phyloP scores from a whole-genome alignment of 2,113 vertebrate species.

The Pristiophorus japonicus region DNA sequence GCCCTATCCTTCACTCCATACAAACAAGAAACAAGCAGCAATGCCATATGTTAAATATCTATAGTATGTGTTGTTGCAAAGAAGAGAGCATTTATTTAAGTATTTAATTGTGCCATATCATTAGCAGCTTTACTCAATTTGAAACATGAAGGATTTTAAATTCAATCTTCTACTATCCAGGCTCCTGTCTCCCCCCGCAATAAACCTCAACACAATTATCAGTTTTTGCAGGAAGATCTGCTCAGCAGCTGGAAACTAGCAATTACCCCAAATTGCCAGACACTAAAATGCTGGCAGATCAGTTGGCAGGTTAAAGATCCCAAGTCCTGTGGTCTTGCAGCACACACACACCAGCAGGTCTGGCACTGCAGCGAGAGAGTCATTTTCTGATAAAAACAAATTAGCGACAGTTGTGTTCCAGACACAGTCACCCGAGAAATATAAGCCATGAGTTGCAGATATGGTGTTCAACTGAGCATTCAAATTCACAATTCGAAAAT shows the following conservation, averaged over 20 bases:
- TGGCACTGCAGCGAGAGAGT: background rate
- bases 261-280: background rate
- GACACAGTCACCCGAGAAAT: background rate
- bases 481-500: conserved; percentile 12
- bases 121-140: conserved; percentile 21
- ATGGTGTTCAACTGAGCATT: background rate
- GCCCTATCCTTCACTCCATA: background rate
- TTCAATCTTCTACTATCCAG: background rate
- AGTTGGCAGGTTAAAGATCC: conserved; percentile 1
- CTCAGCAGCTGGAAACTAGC: background rate
- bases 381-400: conserved; percentile 17
- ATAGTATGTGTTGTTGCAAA: background rate
- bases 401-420: background rate
- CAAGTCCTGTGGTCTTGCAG: conserved; percentile 15
- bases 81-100: conserved; percentile 20
- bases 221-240: background rate
- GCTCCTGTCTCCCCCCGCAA: background rate
- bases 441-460: background rate
- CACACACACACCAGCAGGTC: background rate
- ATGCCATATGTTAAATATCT: background rate
- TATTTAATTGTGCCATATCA: background rate
- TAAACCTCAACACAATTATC: conserved; percentile 12
- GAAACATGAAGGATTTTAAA: background rate
- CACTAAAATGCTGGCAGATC: background rate
- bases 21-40: background rate